Evolutionary conservation across 2,113 vertebrate genomes (phyloP).

Genomic region (Campylomormyrus numenius): DNA sequence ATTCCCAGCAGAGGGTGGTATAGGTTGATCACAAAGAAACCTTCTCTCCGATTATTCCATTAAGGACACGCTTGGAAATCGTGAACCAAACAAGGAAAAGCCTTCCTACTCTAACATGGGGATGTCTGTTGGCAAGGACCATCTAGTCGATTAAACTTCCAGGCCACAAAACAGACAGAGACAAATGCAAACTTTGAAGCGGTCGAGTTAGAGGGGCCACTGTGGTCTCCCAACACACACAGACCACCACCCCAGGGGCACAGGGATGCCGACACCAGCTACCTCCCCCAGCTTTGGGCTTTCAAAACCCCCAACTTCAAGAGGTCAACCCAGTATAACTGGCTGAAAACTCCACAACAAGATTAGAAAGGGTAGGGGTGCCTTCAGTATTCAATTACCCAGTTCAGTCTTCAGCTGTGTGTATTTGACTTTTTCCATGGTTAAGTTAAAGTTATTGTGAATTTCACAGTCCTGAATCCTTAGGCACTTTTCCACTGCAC

Average conservation of each 20-base stretch:
- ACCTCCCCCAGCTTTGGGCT: not conserved
- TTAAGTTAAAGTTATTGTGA: not conserved
- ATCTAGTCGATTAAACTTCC: not conserved
- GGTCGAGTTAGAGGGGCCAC: not conserved
- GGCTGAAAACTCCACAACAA: not conserved
- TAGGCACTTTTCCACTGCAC: not conserved
- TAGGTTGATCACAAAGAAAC: not conserved
- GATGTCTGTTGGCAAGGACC: not conserved
- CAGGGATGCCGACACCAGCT: not conserved
- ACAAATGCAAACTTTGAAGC: not conserved
- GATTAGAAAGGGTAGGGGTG: not conserved
- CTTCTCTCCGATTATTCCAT: not conserved
- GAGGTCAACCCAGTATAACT: not conserved
- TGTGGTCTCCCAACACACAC: not conserved
- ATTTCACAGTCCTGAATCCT: not conserved
- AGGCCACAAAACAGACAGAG: not conserved
- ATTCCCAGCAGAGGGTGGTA: not conserved
- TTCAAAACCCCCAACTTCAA: not conserved
- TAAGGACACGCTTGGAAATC: not conserved
- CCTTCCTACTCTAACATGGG: not conserved
- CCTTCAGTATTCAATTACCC: not conserved
- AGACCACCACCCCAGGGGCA: not conserved
- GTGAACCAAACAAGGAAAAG: not conserved
- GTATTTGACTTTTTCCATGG: not conserved
- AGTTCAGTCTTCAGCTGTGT: not conserved